Base-by-base conservation (phyloP, 2,888 invertebrate genomes). In the Amphipyra berbera region DNA sequence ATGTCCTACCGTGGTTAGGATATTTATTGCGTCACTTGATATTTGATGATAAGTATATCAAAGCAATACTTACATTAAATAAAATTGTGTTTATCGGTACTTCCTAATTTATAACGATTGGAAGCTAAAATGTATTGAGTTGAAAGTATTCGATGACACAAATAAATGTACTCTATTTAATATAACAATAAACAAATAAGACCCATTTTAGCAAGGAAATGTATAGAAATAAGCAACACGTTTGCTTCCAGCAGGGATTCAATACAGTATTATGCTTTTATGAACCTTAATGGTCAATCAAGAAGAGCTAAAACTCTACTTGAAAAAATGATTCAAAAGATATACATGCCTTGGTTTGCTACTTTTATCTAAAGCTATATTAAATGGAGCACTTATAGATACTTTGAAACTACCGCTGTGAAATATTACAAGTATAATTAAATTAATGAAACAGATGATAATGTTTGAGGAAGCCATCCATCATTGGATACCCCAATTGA, bases 381-480 rank as follows among this genome's bases (percentile, higher is more conserved):
- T n/a, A n/a, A n/a, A n/a, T n/a, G n/a, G n/a, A n/a, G n/a, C n/a
- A n/a, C n/a, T n/a, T n/a, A n/a, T n/a, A 53, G 5, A 42, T 54
- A 46, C 6, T 49, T 44, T 35, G 30, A 67, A 33, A 13, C 35
- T 9, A n/a, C n/a, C 12, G 40, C 15, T 38, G 13, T 53, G 38
- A 54, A 40, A 50, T n/a, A 7, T 6, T 54, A 42, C 15, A 50
- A 41, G 13, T 41, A 47, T 50, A 41, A 65, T 59, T 30, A 14
- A 30, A 58, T 62, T 45, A 62, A 58, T 62, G 41, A 73, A 57
- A 55, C 41, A 55, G 61, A 55, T 62, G 73, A 45, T 52, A 68
- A 56, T 53, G 45, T 56, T 60, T 61, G 41, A 72, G 78, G 76
- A 76, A 76, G 66, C 52, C 15, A 66, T 76, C 60, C 50, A 78